These are phyloP conservation scores for Olivierus martensii DNA, from an alignment of 1,140 invertebrate species.

Conservation along the genomic window DNA sequence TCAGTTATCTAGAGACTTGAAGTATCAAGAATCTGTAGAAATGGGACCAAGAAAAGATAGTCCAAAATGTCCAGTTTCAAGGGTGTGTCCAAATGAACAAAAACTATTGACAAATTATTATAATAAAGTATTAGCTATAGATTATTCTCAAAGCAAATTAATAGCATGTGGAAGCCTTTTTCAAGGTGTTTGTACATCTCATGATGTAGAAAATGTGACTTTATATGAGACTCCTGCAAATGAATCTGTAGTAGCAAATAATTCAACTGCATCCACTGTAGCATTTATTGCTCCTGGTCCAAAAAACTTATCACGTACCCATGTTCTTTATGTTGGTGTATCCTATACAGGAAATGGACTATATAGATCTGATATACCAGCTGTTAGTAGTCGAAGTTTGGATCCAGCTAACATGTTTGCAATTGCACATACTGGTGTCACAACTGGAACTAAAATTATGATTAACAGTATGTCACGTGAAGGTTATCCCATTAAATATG, in stretches of 20 bases:
- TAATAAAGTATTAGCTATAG: conserved; percentile 91
- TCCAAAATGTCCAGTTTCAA: conserved; percentile 59
- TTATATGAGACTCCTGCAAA: conserved; percentile 56
- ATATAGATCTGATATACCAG: conserved; percentile 84
- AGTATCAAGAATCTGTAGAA: conserved; percentile 53
- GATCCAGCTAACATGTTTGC: conserved; percentile 70
- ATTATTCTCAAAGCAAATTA: conserved; percentile 74
- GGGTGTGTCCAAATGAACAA: conserved; percentile 41
- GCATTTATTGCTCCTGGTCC: conserved; percentile 93
- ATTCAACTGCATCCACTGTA: conserved; percentile 83
- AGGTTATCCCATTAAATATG: conserved; percentile 86
- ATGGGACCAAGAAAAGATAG: conserved; percentile 86
- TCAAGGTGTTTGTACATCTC: conserved; percentile 73
- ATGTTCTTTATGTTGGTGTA: conserved; percentile 94
- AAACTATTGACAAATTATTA: conserved; percentile 70
- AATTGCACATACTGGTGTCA: conserved; percentile 78
- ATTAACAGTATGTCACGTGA: conserved; percentile 77
- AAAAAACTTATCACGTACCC: conserved; percentile 44
- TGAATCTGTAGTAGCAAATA: conserved; percentile 88
- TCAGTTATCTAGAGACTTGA: conserved; percentile 76
- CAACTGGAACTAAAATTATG: conserved; percentile 80
- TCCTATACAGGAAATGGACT: conserved; percentile 85
- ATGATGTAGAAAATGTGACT: conserved; percentile 76
- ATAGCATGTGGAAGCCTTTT: conserved; percentile 72
- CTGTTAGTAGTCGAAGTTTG: conserved; percentile 83